Base-by-base conservation (phyloP, 2,888 invertebrate species). In the Eilema sororculum region DNA sequence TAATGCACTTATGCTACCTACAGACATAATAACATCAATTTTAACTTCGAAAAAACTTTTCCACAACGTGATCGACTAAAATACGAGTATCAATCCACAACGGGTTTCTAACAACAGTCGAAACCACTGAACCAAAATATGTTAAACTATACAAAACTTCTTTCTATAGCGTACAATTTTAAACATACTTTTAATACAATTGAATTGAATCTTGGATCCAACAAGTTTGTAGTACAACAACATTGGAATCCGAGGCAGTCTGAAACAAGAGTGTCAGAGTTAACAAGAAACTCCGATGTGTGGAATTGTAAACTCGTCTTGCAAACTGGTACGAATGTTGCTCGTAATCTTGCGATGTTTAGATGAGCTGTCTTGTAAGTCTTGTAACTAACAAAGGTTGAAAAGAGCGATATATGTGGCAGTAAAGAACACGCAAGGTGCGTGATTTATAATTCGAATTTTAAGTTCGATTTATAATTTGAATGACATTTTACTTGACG, bases 241-340 rank as follows among this genome's bases (percentile, higher is more conserved):
- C 75, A 80, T 82, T 77, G 83, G 75, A 87, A 87, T 85, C 82
- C 80, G 74, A 73, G 41, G 65, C 67, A 69, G 69, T 62, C 52
- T 69, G 64, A 68, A 71, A 70, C 73, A 65, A 67, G 71, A 71
- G 64, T 71, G 72, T 67, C 71, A 71, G 76, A 83, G 78, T 80
- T 82, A 75, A 77, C 80, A 79, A 83, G 82, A 78, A 84, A 76
- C 80, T 81, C 71, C 67, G 74, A 70, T 78, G 80, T 80, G 77
- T 75, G 73, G 80, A 83, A 82, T 88, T 86, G 86, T 83, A 82
- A 83, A 83, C 72, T 80, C 78, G 78, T 78, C 75, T 79, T 69
- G 61, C 58, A 71, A 67, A 66, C 10, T 28, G 52, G 9, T 20
- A 22, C 67, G 28, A 60, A 33, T 58, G 30, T 25, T 41, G 65